Percentiles rank a stretch among this genome's conserved stretches.
phyloP scores from a whole-genome alignment of 2,113 vertebrate species.

The Cinclus cinclus region DNA sequence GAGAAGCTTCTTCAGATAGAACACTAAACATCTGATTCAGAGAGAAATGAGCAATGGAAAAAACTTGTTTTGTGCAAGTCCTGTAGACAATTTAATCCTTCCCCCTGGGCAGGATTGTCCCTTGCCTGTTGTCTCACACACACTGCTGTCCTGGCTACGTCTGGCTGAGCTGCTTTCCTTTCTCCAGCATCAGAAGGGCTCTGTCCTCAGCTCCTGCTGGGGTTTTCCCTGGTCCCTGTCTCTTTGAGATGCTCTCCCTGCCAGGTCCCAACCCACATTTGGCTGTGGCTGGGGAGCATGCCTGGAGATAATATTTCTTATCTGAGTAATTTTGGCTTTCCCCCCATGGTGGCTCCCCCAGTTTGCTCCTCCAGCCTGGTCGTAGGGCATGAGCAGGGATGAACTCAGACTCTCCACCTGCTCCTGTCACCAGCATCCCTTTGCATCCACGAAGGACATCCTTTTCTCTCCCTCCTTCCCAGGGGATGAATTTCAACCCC shows the following conservation, averaged over 20 bases:
- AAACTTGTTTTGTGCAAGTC: not conserved
- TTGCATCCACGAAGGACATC: accelerated
- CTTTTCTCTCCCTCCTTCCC: not conserved
- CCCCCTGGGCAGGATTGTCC: not conserved
- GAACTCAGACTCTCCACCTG: not conserved
- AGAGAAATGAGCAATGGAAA: not conserved
- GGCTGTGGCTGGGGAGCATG: not conserved
- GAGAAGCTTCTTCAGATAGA: not conserved
- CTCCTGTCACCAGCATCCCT: not conserved
- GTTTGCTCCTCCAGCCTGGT: not conserved
- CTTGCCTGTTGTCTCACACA: not conserved
- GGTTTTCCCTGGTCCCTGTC: not conserved
- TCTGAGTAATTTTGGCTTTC: not conserved
- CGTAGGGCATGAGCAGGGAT: not conserved
- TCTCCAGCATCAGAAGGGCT: not conserved
- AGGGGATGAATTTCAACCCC: not conserved
- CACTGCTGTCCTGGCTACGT: not conserved
- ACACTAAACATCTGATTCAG: not conserved
- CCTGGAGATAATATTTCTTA: not conserved
- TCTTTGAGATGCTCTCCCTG: not conserved
- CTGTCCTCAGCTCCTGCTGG: not conserved
- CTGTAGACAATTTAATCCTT: conserved; percentile 2
- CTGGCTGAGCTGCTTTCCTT: not conserved
- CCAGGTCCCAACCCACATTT: not conserved
- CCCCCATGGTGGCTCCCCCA: not conserved